These are phyloP conservation scores for Cyrtodaria siliqua DNA, from an alignment of 2,888 invertebrate genomes.

Conservation along the genomic window DNA sequence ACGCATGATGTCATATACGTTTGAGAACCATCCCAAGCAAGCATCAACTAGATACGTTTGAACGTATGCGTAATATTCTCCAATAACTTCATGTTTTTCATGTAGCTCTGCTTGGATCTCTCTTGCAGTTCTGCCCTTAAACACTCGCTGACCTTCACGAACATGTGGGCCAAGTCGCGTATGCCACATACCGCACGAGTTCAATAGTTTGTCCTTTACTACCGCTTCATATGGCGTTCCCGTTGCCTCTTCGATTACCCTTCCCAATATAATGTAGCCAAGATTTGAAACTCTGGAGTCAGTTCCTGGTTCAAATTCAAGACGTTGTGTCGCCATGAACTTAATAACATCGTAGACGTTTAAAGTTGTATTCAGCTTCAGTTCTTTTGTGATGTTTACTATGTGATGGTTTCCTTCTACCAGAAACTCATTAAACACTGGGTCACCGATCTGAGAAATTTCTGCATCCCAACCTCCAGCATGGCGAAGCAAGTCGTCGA, in stretches of 20 bases:
- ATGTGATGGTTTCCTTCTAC: slow-evolving; percentile 69
- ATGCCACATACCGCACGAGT: slow-evolving; percentile 83
- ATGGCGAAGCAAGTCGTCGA: slow-evolving; percentile 80
- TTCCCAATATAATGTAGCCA: slow-evolving; percentile 80
- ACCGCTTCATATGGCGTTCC: slow-evolving; percentile 71
- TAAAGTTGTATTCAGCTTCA: slow-evolving; percentile 60
- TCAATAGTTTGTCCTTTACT: slow-evolving; percentile 69
- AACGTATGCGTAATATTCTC: slow-evolving; percentile 60
- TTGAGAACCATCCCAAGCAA: slow-evolving; percentile 82
- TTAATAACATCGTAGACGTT: slow-evolving; percentile 72
- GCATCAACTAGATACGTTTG: slow-evolving; percentile 73
- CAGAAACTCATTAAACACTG: slow-evolving; percentile 78
- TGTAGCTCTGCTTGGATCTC: slow-evolving; percentile 52
- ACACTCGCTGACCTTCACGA: slow-evolving; percentile 36
- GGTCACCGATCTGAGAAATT: slow-evolving; percentile 74
- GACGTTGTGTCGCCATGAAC: slow-evolving; percentile 76
- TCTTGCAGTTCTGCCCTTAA: slow-evolving; percentile 38
- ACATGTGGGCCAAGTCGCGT: slow-evolving; percentile 73
- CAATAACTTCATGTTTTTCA: slow-evolving; percentile 56
- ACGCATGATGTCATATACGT: slow-evolving; percentile 79
- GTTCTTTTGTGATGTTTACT: slow-evolving; percentile 75
- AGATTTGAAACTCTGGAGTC: slow-evolving; percentile 78
- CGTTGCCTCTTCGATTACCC: slow-evolving; percentile 78
- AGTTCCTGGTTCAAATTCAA: slow-evolving; percentile 79
- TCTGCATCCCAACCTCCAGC: slow-evolving; percentile 81